Base-by-base conservation (phyloP, 2,797 vertebrate genomes). In the Coendou prehensilis region DNA sequence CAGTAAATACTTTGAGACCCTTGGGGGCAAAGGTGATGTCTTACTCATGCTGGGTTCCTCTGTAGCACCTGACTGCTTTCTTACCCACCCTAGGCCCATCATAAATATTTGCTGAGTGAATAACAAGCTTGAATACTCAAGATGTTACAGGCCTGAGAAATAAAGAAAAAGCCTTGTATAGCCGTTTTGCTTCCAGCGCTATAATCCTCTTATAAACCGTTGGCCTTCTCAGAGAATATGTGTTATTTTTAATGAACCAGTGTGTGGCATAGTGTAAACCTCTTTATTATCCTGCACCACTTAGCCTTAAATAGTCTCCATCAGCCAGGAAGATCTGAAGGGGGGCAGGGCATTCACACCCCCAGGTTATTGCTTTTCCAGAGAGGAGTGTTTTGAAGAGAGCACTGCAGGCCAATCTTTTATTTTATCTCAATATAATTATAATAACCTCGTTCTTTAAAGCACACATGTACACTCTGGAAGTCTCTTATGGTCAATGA, bases 191-290 rank as follows among this genome's bases (percentile, higher is more conserved):
- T 91, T 83, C 80, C 33, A 3, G 11, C 37, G 57, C 47, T 89
- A 14, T 83, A 83, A 95, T 82, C 94, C 85, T 97, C 87, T 96
- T 95, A 73, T 80, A 92, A 96, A 94, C 95, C 85, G 75, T 8
- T 47, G 97, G 81, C 93, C 93, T 98, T 96, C 76, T 56, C 89
- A 93, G 90, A 97, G 93, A 97, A 28, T 93, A 80, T 96, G 61
- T 97, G 96, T 98, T 98, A 97, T 97, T 98, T 98, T 94, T 97
- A 97, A 97, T 89, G 94, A 96, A 95, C 93, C 97, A 96, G 92
- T 94, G 82, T 98, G 95, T 97, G 89, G 89, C 95, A 82, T 47
- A 57, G 22, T 91, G 86, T 71, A 88, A 97, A 97, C 94, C 96
- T 98, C 97, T 95, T 98, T 98, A 96, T 94, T 97, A 98, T 98